Evolutionary conservation across 2,888 invertebrate genomes (phyloP), one percentile per base, ranked within the genome.

Genomic region (Listrodromus nycthemerus): DNA sequence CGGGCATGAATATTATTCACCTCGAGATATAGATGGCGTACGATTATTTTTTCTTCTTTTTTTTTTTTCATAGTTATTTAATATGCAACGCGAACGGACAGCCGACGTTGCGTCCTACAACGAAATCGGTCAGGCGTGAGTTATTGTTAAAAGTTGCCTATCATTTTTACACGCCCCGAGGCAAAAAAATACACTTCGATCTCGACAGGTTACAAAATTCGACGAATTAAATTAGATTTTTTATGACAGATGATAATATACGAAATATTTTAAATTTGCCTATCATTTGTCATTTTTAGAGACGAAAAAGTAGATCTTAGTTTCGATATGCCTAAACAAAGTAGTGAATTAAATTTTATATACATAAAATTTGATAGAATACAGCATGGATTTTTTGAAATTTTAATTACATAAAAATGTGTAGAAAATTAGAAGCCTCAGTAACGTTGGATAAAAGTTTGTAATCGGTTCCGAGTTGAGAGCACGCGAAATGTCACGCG

Each of bases 1-100:
- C 74, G 74, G 50, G 63, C 55, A 50, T 13, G 41, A 63, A 63
- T 74, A 74, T n/a, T 50, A 52, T n/a, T 33, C n/a, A 48, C 45
- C 33, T 48, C 4, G 30, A 48, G 63, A 61, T 65, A 50, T 41
- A 30, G 27, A 61, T 61, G 27, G 61, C 7, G 27, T 8, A 10
- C 10, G 55, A 21, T 7, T 24, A n/a, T 24, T 55, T 52, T 24
- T 55, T 8, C 8, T 41, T 41, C 1, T 41, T 41, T 41, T 41
- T 41, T 45, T 45, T 13, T 16, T 45, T 4, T 45, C 1, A 45
- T 24, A 21, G 55, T 21, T 55, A 2, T 55, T 55, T 24, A 21
- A 21, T 55, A 55, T 55, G 24, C 24, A 55, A 21, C 4, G n/a
- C 52, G 52, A 21, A 55, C 10, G 55, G 10, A 55, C 24, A 55